phyloP scores from a whole-genome alignment of 2,113 vertebrate species.

The Otus sunia region DNA sequence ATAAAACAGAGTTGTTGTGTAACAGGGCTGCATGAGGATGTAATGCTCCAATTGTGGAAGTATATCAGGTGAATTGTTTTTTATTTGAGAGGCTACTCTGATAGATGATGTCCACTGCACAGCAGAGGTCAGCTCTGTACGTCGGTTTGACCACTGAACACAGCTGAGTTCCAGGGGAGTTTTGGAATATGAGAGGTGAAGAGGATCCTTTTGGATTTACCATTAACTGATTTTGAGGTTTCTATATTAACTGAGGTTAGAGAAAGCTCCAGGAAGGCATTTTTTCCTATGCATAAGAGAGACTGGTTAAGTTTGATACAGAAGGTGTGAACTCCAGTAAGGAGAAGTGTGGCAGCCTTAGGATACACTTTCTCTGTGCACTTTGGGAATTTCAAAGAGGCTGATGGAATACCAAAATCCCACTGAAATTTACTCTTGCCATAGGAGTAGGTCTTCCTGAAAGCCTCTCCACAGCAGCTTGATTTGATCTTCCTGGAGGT shows the following conservation, averaged over 20 bases:
- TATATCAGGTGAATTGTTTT: not conserved
- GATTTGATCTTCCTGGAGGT: not conserved
- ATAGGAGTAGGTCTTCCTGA: not conserved
- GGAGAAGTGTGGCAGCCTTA: not conserved
- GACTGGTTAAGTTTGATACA: not conserved
- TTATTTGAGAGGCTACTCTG: not conserved
- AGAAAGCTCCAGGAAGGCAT: not conserved
- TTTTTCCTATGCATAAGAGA: not conserved
- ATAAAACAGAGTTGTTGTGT: not conserved
- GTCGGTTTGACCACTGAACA: not conserved
- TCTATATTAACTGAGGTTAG: not conserved
- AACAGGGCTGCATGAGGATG: not conserved
- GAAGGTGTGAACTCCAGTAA: not conserved
- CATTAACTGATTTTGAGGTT: not conserved
- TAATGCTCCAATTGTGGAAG: not conserved
- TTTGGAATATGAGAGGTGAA: not conserved
- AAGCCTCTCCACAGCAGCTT: not conserved
- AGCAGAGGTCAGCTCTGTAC: not conserved
- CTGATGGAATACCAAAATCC: not conserved
- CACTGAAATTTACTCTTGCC: not conserved
- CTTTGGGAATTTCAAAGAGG: not conserved
- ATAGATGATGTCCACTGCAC: not conserved
- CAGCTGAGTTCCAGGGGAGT: not conserved
- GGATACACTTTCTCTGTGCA: not conserved
- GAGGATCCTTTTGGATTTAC: not conserved